These are phyloP conservation scores for Felis catus DNA, from an alignment of 2,113 vertebrate genomes.

Conservation along the genomic window F.catus_Fca126_mat1.0 CM031411.1:27572501-27573000, in stretches of 20 bases:
- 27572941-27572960: slow-evolving; percentile 16
- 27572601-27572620: not conserved
- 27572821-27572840: not conserved
- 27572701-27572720: not conserved
- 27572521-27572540: not conserved
- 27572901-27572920: not conserved
- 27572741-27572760: not conserved
- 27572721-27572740: not conserved
- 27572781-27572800: not conserved
- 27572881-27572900: not conserved
- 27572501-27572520: not conserved
- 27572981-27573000: slow-evolving; percentile 2
- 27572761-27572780: not conserved
- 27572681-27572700: not conserved
- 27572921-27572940: slow-evolving; percentile 13
- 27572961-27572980: slow-evolving; percentile 55
- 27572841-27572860: not conserved
- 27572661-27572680: not conserved
- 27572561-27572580: not conserved
- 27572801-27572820: not conserved
- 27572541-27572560: not conserved
- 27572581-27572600: not conserved
- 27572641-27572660: not conserved
- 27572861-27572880: not conserved
- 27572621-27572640: not conserved